Percentiles rank a stretch among this genome's conserved stretches.
These are phyloP conservation scores for Odontomachus brunneus DNA, from an alignment of 1,140 invertebrate genomes.

Conservation along the genomic window DNA sequence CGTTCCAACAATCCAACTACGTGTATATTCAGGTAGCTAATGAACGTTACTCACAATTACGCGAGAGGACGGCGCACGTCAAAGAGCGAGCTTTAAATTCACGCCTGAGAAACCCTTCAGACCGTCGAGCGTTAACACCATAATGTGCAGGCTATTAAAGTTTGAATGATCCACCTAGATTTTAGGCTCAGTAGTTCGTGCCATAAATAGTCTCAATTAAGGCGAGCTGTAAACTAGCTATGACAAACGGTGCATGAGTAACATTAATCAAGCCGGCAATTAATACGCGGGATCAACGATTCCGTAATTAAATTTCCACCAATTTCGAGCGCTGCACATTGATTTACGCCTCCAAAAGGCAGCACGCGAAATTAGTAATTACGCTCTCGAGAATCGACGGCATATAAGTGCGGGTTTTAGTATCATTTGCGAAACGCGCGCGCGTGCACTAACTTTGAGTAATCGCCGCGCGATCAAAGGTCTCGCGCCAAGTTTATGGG, in stretches of 20 bases:
- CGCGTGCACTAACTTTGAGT: conserved; percentile 20
- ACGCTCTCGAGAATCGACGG: conserved; percentile 28
- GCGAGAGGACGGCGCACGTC: too few species aligned
- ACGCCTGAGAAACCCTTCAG: too few species aligned
- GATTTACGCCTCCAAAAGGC: conserved; percentile 28
- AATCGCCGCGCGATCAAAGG: conserved; percentile 22
- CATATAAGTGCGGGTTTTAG: conserved; percentile 25
- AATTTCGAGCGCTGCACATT: conserved; percentile 22
- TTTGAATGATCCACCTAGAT: conserved; percentile 9
- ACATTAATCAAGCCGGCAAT: conserved; percentile 38
- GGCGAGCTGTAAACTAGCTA: background rate
- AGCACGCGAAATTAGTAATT: conserved; percentile 28
- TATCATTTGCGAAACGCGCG: conserved; percentile 37
- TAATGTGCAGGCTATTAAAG: background rate
- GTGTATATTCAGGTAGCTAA: too few species aligned
- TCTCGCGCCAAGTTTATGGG: background rate
- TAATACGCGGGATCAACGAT: conserved; percentile 26
- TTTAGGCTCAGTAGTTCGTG: background rate
- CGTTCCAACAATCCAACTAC: background rate
- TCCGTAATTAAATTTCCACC: conserved; percentile 49
- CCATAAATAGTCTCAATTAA: conserved; percentile 28
- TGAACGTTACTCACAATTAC: too few species aligned
- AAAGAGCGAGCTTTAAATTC: too few species aligned
- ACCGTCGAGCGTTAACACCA: too few species aligned
- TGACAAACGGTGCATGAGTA: conserved; percentile 3